These are phyloP conservation scores for Heterotilapia buettikoferi DNA, from an alignment of 2,113 vertebrate genomes.

Conservation along the genomic window DNA sequence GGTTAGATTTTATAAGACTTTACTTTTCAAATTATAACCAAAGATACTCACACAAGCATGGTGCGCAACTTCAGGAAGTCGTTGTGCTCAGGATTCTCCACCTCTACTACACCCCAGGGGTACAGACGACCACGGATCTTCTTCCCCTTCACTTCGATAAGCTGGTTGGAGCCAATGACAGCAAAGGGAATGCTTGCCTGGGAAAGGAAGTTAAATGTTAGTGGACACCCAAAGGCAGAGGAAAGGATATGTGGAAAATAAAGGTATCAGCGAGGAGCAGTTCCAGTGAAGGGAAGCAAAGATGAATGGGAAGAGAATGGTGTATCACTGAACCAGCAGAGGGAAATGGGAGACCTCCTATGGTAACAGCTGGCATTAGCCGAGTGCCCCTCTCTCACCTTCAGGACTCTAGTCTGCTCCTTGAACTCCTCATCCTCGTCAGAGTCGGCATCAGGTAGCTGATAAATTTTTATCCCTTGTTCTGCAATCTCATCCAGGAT, in stretches of 20 bases:
- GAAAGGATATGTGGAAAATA: not conserved
- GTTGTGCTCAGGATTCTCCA: conserved; percentile 90
- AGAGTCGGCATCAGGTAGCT: conserved; percentile 89
- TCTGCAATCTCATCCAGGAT: conserved; percentile 89
- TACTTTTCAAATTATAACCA: not conserved
- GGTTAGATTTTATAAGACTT: not conserved
- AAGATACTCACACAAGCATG: conserved; percentile 82
- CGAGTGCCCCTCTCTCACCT: conserved; percentile 63
- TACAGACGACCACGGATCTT: conserved; percentile 85
- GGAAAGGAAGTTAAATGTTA: not conserved
- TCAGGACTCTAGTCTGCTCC: conserved; percentile 88
- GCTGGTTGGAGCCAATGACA: conserved; percentile 84
- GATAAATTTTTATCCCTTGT: conserved; percentile 88
- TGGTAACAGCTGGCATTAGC: not conserved
- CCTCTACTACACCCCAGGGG: conserved; percentile 82
- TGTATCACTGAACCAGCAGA: not conserved
- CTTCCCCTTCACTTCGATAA: conserved; percentile 91
- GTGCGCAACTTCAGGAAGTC: conserved; percentile 87
- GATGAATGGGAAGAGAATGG: not conserved
- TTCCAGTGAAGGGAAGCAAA: not conserved
- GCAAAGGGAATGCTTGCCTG: conserved; percentile 85
- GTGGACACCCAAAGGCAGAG: not conserved
- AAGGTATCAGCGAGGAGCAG: not conserved
- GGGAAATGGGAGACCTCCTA: not conserved
- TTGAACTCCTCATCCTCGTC: conserved; percentile 96